Conservation (phyloP, 1,140 invertebrate genomes). For the Bombus difficillimus region DNA sequence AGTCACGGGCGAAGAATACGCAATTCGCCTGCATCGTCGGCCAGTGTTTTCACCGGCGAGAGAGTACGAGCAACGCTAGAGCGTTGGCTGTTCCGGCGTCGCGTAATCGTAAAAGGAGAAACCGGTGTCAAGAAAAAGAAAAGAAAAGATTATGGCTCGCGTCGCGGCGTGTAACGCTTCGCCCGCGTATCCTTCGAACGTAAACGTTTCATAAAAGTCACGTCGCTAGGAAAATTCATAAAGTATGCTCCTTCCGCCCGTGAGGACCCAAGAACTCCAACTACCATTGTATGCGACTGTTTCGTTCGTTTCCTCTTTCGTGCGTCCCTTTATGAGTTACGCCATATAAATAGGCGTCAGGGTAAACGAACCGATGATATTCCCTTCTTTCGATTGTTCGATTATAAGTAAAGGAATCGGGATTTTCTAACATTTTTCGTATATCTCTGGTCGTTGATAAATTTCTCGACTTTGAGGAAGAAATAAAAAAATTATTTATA, state of each 20-base stretch:
- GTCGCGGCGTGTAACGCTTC: not conserved
- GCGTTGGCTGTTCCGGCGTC: no score
- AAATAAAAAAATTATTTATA: no score
- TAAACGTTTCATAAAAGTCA: constrained; percentile 26
- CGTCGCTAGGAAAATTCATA: constrained; percentile 1
- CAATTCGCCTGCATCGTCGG: not conserved
- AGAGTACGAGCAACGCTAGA: not conserved
- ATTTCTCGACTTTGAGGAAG: no score
- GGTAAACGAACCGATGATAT: no score
- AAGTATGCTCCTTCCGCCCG: not conserved
- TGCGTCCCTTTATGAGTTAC: fast-evolving
- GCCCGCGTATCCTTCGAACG: not conserved
- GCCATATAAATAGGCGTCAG: no score
- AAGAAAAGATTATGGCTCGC: not conserved
- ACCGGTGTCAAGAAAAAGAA: not conserved
- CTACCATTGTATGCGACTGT: not conserved
- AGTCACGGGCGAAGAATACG: not conserved
- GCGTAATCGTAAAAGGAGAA: constrained; percentile 12
- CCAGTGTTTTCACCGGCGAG: constrained; percentile 1
- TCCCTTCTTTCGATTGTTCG: no score
- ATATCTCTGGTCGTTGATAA: no score
- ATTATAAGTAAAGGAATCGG: no score
- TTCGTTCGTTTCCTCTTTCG: not conserved
- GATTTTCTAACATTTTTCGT: no score
- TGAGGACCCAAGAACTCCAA: not conserved